These are phyloP conservation scores for Sialia sialis DNA, from an alignment of 2,113 vertebrate genomes.

Conservation along the genomic window DNA sequence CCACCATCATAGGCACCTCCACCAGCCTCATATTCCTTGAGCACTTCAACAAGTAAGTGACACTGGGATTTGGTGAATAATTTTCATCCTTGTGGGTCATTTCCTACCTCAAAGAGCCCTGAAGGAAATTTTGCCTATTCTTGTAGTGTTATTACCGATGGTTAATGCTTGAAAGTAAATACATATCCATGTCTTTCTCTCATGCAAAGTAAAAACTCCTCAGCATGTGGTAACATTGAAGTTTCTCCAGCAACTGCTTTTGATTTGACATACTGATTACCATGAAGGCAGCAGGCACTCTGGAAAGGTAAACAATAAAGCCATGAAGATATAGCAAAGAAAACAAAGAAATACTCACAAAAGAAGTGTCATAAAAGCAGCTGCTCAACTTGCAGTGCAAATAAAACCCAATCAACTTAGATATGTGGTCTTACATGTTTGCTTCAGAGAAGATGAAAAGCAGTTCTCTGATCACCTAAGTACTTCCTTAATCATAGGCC, in stretches of 20 bases:
- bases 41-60: constrained; percentile 92
- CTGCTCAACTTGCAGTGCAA: not conserved
- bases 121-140: not conserved
- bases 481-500: not conserved
- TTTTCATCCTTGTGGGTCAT: not conserved
- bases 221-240: not conserved
- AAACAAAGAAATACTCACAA: not conserved
- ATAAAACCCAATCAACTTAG: not conserved
- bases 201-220: not conserved
- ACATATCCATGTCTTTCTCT: not conserved
- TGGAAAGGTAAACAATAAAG: not conserved
- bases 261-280: not conserved
- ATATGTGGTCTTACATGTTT: not conserved
- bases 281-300: not conserved
- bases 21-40: constrained; percentile 98
- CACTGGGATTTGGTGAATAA: not conserved
- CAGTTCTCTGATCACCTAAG: not conserved
- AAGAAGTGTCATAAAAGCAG: not conserved
- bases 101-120: not conserved
- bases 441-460: not conserved
- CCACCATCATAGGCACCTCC: constrained; percentile 96
- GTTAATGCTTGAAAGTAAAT: not conserved
- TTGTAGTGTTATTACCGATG: not conserved
- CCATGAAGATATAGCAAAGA: not conserved
- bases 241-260: not conserved